These are phyloP conservation scores for Nannospalax galili DNA, from an alignment of 2,113 vertebrate genomes.

Conservation along the genomic window DNA sequence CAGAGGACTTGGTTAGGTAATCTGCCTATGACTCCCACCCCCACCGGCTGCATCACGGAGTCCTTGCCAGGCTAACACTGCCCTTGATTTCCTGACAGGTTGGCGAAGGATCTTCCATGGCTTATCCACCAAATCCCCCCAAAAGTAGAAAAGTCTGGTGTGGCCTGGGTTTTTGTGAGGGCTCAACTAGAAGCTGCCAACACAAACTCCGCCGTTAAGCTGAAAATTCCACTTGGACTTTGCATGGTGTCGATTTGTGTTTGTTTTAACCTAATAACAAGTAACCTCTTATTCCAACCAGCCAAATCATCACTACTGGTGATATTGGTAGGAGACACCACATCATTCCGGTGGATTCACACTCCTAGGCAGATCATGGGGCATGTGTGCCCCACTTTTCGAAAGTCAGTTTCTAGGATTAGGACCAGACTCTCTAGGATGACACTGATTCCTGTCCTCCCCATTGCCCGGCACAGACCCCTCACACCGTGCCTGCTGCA, in stretches of 20 bases:
- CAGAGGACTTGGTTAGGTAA: not conserved
- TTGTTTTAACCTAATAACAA: not conserved
- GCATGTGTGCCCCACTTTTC: not conserved
- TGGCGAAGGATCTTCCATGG: not conserved
- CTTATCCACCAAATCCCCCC: not conserved
- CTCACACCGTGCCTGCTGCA: not conserved
- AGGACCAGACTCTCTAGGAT: not conserved
- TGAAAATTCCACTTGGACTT: not conserved
- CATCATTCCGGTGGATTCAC: not conserved
- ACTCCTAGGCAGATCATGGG: not conserved
- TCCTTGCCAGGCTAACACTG: not conserved
- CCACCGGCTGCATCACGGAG: not conserved
- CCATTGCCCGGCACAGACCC: not conserved
- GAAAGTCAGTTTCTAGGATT: not conserved
- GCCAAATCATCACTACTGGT: not conserved
- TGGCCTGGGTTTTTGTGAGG: not conserved
- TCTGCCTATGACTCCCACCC: not conserved
- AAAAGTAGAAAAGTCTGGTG: not conserved
- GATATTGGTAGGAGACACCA: accelerated
- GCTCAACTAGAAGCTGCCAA: not conserved
- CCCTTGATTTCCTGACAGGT: not conserved
- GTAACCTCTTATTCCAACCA: not conserved
- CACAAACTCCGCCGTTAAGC: not conserved
- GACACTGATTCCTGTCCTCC: not conserved
- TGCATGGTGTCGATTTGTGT: not conserved